These are phyloP conservation scores for Isichthys henryi DNA, from an alignment of 2,113 vertebrate species.

Conservation along the genomic window DNA sequence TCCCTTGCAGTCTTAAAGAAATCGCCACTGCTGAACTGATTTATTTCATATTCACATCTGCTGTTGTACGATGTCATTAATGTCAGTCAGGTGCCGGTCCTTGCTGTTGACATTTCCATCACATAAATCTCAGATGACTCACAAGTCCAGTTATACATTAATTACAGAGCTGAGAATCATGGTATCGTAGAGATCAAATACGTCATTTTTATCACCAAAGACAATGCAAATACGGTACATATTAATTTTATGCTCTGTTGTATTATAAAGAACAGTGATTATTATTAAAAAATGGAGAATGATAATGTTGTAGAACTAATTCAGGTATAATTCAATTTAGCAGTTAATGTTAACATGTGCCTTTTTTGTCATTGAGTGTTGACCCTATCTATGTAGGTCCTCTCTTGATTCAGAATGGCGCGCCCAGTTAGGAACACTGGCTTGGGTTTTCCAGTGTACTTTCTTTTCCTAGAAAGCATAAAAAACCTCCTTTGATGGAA, in stretches of 20 bases:
- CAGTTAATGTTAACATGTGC: background rate
- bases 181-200: background rate
- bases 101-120: background rate
- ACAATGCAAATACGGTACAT: background rate
- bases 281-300: background rate
- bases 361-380: background rate
- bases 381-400: background rate
- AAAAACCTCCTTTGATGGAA: background rate
- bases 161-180: background rate
- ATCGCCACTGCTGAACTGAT: background rate
- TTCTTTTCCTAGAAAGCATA: background rate
- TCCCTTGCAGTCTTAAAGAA: too few relatives aligned
- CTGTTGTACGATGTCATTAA: background rate
- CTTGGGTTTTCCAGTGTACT: background rate
- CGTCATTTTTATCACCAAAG: background rate
- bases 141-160: background rate
- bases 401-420: background rate
- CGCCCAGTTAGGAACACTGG: background rate
- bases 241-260: background rate
- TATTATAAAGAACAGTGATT: background rate
- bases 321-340: background rate
- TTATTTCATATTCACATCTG: background rate
- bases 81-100: background rate
- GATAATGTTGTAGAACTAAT: background rate
- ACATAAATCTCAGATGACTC: background rate